Base-by-base conservation (phyloP, 2,797 vertebrate genomes). In the Myripristis murdjan region DNA sequence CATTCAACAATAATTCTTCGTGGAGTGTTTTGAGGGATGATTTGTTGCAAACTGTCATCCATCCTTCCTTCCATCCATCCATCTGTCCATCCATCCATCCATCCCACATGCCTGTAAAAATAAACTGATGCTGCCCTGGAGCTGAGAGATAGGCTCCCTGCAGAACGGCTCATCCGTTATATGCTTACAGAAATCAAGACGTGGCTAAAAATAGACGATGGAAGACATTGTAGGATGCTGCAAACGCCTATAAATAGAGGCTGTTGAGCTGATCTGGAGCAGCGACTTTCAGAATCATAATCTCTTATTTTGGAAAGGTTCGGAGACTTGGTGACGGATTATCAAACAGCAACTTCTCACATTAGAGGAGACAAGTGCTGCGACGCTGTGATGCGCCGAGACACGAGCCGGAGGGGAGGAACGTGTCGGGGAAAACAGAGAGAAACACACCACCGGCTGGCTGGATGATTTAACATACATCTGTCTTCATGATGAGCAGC, bases 171-270 rank as follows among this genome's bases (percentile, higher is more conserved):
- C 47, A 71, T 37, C 55, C 11, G 35, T 41, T 15, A 8, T 35
- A 22, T 48, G 51, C 18, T 31, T n/a, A 23, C 35, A 58, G 41
- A 63, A 23, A 63, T 51, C 28, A 9, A 60, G 48, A 39, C 6
- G 1, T 20, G 6, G 37, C 58, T 72, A 67, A 59, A 82, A 65
- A 82, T 55, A 77, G 57, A 39, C 1, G 16, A 57, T 61, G 23
- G 54, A 33, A 58, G 55, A 56, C 46, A 61, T 39, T 16, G 24
- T 44, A 46, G 37, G 51, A 61, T 43, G 70, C 54, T 73, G 43
- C 39, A 43, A 44, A 61, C 37, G 44, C 12, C 64, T 73, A 69
- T 69, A 70, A 77, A 73, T 44, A 77, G 65, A 64, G 6, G 8
- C 22, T 39, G n/a, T n/a, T 10, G 57, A 71, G 54, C 39, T 4